Evolutionary conservation across 2,113 vertebrate genomes (phyloP).

Genomic region (Thamnophis sirtalis): DNA sequence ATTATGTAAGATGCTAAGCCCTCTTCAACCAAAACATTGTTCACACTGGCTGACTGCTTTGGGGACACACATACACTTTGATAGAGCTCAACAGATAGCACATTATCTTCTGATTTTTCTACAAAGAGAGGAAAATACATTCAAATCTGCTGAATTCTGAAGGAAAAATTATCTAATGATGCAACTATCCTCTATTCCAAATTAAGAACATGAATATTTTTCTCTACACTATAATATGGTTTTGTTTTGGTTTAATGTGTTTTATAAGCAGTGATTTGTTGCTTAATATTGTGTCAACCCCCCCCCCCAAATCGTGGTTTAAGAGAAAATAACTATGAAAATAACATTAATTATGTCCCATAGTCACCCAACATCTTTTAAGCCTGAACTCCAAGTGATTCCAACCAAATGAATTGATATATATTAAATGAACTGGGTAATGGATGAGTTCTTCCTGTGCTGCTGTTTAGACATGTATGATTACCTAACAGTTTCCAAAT

Average conservation of each 20-base stretch:
- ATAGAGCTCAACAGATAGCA: conserved; percentile 70
- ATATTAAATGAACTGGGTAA: not conserved
- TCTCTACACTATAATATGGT: not conserved
- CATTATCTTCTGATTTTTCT: conserved; percentile 65
- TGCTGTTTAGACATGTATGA: not conserved
- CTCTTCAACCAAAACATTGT: conserved; percentile 69
- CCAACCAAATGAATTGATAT: not conserved
- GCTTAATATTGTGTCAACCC: not conserved
- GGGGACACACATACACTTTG: conserved; percentile 42
- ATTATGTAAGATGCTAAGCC: conserved; percentile 63
- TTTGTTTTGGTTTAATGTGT: not conserved
- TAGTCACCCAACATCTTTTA: not conserved
- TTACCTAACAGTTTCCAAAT: not conserved
- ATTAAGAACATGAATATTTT: not conserved
- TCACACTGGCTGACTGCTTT: conserved; percentile 63
- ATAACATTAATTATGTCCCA: not conserved
- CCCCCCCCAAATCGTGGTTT: not conserved
- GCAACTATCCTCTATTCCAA: not conserved
- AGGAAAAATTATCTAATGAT: not conserved
- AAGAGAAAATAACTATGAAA: not conserved
- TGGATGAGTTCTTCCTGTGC: not conserved
- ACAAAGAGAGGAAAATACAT: conserved; percentile 30
- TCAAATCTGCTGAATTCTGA: not conserved
- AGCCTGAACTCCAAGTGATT: not conserved
- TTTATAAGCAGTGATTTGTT: not conserved